Evolutionary conservation across 2,113 vertebrate species (phyloP).

Genomic region (Choloepus hoffmanni): DNA sequence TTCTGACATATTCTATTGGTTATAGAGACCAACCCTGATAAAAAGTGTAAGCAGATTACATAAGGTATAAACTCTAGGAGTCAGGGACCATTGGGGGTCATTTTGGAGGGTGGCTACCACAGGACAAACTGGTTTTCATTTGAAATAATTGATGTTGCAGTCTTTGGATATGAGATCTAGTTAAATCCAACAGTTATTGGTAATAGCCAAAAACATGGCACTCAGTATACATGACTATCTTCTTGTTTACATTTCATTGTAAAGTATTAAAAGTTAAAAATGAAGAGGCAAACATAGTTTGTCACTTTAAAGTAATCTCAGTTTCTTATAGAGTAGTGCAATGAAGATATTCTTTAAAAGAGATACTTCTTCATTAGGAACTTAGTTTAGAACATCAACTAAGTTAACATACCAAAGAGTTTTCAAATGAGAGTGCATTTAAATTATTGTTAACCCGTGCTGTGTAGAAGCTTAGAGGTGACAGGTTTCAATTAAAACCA

Average conservation of each 20-base stretch:
- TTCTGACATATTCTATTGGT: not conserved
- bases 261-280: not conserved
- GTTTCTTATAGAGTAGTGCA: not conserved
- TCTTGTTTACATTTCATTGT: not conserved
- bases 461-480: not conserved
- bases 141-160: not conserved
- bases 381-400: constrained; percentile 4
- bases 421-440: not conserved
- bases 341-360: not conserved
- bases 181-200: not conserved
- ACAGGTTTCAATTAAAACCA: constrained; percentile 31
- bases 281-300: not conserved
- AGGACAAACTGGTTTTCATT: not conserved
- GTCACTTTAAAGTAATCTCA: not conserved
- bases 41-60: accelerated
- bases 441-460: not conserved
- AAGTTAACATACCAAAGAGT: not conserved
- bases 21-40: not conserved
- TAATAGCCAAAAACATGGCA: not conserved
- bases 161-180: not conserved
- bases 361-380: not conserved
- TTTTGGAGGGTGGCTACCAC: not conserved
- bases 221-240: not conserved
- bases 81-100: not conserved
- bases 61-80: not conserved